A percentile compares a stretch with the other conserved stretches of the same genome.
Conservation (phyloP, 2,888 invertebrate genomes). For the Plemyria rubiginata region DNA sequence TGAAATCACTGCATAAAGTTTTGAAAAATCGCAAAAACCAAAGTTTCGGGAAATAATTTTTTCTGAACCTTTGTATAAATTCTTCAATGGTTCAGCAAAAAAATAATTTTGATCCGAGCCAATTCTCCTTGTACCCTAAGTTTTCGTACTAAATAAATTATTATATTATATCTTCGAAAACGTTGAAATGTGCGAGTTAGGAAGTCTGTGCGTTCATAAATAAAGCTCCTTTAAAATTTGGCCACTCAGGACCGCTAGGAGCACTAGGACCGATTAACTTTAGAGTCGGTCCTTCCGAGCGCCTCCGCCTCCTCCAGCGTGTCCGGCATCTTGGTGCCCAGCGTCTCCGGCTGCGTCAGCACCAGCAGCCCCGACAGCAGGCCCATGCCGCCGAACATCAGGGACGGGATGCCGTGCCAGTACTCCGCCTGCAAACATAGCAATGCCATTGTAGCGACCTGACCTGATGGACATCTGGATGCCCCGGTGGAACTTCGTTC, state of each 20-base stretch:
- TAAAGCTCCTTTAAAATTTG: neutral
- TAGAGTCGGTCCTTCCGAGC: slow-evolving; percentile 55
- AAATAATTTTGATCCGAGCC: no score
- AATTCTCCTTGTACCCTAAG: no score
- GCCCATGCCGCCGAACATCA: slow-evolving; percentile 83
- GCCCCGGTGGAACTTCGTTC: no score
- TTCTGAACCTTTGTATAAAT: no score
- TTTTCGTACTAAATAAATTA: no score
- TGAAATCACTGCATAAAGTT: no score
- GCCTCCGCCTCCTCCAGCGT: slow-evolving; percentile 85
- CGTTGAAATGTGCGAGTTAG: no score
- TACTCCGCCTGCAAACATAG: slow-evolving; percentile 56
- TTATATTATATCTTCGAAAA: no score
- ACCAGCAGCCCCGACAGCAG: slow-evolving; percentile 81
- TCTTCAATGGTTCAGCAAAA: no score
- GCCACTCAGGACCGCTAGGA: neutral
- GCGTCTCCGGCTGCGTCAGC: slow-evolving; percentile 86
- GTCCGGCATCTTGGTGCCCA: slow-evolving; percentile 84
- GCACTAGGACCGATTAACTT: slow-evolving; percentile 20
- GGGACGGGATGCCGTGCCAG: slow-evolving; percentile 76
- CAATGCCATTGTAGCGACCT: neutral
- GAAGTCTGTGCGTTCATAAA: neutral
- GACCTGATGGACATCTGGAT: neutral
- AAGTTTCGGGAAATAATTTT: no score
- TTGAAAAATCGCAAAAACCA: no score